Base-by-base conservation (phyloP, 2,888 invertebrate genomes). In the Dendrolimus houi region DNA sequence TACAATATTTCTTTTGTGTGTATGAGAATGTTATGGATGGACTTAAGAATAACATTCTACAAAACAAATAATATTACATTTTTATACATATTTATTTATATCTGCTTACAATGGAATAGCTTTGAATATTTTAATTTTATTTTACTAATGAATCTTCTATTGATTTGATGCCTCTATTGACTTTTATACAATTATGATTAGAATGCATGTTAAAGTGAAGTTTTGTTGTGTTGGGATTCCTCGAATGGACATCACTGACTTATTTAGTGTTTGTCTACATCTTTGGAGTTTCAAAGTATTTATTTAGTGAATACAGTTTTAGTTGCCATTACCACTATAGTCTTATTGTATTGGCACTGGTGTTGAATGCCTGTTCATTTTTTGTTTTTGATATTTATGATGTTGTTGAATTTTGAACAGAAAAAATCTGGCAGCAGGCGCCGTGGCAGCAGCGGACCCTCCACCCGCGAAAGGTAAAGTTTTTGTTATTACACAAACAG, bases 311-410 rank as follows among this genome's bases (percentile, higher is more conserved):
- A 72, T 72, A 66, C 72, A 77, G 65, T 83, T 66, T 87, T 80
- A 79, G 81, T 87, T 87, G 86, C 83, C 82, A 83, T 87, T 81
- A 84, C 83, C 89, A 90, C 89, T 77, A 72, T 89, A 89, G 88
- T 82, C 74, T 81, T 87, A 79, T 85, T 86, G 85, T 86, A 87
- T 87, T 89, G 90, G 89, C 90, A 90, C 90, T 85, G 88, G 89
- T 90, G 89, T 89, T 87, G 72, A 71, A 65, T 71, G 63, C 61
- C 61, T 52, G 58, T 62, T 67, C 72, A 61, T 62, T 62, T 60
- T 62, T 61, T 29, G 6, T 60, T 64, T 40, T 52, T 62, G 56
- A 68, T 75, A 62, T 81, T 80, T 65, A 79, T 68, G 70, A 72
- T 59, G 66, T 61, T 69, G 72, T 56, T 81, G 78, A 65, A 74